Conservation (phyloP, 2,113 vertebrate species). For the Melospiza melodia region DNA sequence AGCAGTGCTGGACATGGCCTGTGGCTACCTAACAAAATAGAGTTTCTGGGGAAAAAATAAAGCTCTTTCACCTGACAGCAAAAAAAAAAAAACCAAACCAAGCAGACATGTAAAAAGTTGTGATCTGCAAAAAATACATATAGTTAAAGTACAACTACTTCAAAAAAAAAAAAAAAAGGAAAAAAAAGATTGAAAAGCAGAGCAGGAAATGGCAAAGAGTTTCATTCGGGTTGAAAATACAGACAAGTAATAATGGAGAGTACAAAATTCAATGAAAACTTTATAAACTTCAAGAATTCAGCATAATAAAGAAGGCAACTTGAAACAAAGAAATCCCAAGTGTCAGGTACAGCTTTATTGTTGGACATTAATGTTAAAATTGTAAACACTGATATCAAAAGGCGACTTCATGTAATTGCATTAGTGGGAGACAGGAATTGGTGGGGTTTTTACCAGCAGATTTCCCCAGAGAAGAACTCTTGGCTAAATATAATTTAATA, state of each 20-base stretch:
- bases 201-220: neutral
- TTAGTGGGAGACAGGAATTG: neutral
- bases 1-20: neutral
- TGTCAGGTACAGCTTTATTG: neutral
- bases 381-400: conserved; percentile 34
- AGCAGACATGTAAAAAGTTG: accelerated
- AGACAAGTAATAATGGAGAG: conserved; percentile 31
- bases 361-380: conserved; percentile 8
- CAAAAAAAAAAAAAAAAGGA: neutral
- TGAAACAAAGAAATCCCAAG: conserved; percentile 40
- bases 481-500: conserved; percentile 12
- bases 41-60: neutral
- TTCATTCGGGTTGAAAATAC: neutral
- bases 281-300: conserved; percentile 32
- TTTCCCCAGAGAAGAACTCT: neutral
- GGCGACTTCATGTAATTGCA: neutral
- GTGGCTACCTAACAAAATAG: neutral
- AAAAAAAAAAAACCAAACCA: neutral
- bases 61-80: neutral
- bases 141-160: neutral
- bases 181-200: neutral
- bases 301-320: conserved; percentile 45
- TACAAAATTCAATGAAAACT: conserved; percentile 36
- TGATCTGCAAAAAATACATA: neutral
- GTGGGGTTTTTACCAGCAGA: neutral